Conservation (phyloP, 1,140 invertebrate genomes). For the Sinella curviseta region DNA sequence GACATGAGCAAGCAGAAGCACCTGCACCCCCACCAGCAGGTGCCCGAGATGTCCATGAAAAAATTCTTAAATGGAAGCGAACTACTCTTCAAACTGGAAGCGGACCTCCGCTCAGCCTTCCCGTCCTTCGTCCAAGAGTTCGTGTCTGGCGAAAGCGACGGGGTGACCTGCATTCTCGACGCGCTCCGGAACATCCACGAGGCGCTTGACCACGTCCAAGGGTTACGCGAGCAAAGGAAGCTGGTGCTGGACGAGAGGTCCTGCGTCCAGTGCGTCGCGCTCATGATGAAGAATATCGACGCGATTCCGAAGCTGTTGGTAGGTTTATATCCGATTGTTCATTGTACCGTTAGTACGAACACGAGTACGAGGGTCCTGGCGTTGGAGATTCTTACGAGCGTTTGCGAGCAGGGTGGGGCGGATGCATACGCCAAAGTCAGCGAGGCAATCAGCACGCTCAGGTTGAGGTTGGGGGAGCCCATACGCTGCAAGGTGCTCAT, state of each 20-base stretch:
- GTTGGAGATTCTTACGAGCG: slow-evolving; percentile 67
- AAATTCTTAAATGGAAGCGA: slow-evolving; percentile 84
- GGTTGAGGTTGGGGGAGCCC: slow-evolving; percentile 84
- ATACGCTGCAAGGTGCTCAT: slow-evolving; percentile 86
- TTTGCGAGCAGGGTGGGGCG: slow-evolving; percentile 40
- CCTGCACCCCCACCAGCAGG: slow-evolving; percentile 55
- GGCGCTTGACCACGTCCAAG: slow-evolving; percentile 50
- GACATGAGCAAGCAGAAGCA: slow-evolving; percentile 6
- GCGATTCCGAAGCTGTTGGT: slow-evolving; percentile 70
- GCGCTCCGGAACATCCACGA: slow-evolving; percentile 77
- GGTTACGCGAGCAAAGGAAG: slow-evolving; percentile 57
- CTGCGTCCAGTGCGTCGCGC: neutral
- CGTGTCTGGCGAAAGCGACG: slow-evolving; percentile 77
- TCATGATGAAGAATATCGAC: slow-evolving; percentile 60
- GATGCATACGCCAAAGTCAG: slow-evolving; percentile 56
- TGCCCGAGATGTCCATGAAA: slow-evolving; percentile 77
- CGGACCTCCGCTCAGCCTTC: slow-evolving; percentile 30
- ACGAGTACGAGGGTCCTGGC: slow-evolving; percentile 78
- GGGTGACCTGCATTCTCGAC: slow-evolving; percentile 75
- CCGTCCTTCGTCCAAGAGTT: slow-evolving; percentile 81
- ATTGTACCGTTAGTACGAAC: slow-evolving; percentile 81
- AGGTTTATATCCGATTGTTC: slow-evolving; percentile 80
- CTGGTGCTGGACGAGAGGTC: slow-evolving; percentile 61
- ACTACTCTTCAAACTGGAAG: slow-evolving; percentile 77
- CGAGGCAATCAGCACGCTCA: slow-evolving; percentile 83